Conservation (phyloP, 2,888 invertebrate species). For the Lomographa bimaculata region DNA sequence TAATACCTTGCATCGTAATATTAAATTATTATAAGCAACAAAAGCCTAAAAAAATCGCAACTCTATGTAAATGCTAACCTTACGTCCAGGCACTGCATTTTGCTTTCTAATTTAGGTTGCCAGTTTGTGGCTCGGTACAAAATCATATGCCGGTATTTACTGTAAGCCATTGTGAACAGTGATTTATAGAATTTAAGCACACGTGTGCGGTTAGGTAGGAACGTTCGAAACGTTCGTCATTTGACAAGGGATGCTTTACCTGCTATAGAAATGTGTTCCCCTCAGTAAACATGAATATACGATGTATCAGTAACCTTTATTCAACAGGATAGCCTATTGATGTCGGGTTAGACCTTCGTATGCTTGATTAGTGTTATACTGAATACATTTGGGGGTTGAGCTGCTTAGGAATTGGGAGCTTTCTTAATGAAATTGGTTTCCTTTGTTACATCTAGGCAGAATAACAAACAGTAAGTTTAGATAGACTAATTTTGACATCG, state of each 20-base stretch:
- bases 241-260: slow-evolving; percentile 73
- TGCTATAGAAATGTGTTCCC: slow-evolving; percentile 63
- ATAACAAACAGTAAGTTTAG: no score
- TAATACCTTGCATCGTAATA: no score
- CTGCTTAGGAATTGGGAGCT: slow-evolving; percentile 12
- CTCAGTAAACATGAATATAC: slow-evolving; percentile 44
- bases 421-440: slow-evolving; percentile 13
- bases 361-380: slow-evolving; percentile 55
- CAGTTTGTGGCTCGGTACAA: slow-evolving; percentile 13
- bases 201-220: slow-evolving; percentile 51
- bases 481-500: no score
- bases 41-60: slow-evolving; percentile 5
- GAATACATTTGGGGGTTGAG: slow-evolving; percentile 33
- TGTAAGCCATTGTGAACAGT: slow-evolving; percentile 49
- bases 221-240: slow-evolving; percentile 47
- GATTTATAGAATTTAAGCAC: slow-evolving; percentile 66
- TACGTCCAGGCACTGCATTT: slow-evolving; percentile 25
- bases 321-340: slow-evolving; percentile 62
- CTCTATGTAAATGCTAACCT: no score
- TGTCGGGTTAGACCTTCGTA: slow-evolving; percentile 48
- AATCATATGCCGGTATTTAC: slow-evolving; percentile 30
- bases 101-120: slow-evolving; percentile 26
- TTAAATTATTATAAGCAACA: no score
- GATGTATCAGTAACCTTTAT: slow-evolving; percentile 64
- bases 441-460: slow-evolving; percentile 16